These are phyloP conservation scores for Hippocampus mohnikei DNA, from an alignment of 2,113 vertebrate genomes.

Conservation along the genomic window DNA sequence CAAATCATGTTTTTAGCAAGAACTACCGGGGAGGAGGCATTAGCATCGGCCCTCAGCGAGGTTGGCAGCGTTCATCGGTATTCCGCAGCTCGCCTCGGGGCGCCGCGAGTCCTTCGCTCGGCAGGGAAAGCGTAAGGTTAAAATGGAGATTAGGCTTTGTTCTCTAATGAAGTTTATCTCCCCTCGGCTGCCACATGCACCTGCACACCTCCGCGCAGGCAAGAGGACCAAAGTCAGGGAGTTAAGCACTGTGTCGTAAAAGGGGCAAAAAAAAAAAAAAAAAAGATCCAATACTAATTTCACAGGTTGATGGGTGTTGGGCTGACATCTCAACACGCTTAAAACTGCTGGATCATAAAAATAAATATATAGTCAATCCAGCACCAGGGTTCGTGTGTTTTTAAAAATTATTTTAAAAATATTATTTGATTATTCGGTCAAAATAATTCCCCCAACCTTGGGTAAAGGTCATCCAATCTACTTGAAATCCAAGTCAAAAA, in stretches of 20 bases:
- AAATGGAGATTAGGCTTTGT: constrained; percentile 71
- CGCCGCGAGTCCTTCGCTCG: constrained; percentile 59
- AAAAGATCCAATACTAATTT: not conserved
- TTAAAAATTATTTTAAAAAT: too few species aligned
- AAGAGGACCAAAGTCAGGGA: not conserved
- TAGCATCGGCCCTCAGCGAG: constrained; percentile 60
- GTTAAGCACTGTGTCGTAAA: not conserved
- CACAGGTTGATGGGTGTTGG: not conserved
- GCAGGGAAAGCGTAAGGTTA: constrained; percentile 70
- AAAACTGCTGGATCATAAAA: too few species aligned
- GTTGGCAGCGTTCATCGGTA: constrained; percentile 63
- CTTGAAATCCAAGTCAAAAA: too few species aligned
- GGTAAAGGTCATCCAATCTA: too few species aligned
- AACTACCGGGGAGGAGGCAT: not conserved
- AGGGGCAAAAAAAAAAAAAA: not conserved
- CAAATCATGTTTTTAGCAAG: not conserved
- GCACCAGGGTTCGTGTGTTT: too few species aligned
- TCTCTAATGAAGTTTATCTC: constrained; percentile 73
- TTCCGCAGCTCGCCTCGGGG: constrained; percentile 49
- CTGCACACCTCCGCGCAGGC: constrained; percentile 19
- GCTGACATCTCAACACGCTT: not conserved
- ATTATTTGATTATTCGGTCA: too few species aligned
- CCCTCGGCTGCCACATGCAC: constrained; percentile 44
- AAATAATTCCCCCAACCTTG: too few species aligned
- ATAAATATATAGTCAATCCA: too few species aligned